These are phyloP conservation scores for Hydra vulgaris DNA, from an alignment of 30 jellyfish, hydroid and myxozoan species.

Conservation along the genomic window DNA sequence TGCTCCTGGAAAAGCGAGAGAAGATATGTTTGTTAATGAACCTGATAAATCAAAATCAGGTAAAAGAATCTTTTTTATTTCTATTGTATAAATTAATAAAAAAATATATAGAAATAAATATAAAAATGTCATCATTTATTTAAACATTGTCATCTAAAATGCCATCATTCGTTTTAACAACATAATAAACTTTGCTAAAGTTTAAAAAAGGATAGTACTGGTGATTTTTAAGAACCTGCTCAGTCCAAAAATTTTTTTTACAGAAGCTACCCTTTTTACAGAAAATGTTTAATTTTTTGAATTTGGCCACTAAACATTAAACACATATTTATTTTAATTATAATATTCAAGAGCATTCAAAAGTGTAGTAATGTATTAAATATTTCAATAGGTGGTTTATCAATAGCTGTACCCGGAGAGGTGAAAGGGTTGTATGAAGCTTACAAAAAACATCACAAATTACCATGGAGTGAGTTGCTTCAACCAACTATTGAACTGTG, in stretches of 20 bases:
- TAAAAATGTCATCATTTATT: not conserved
- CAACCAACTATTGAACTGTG: slow-evolving; percentile 71
- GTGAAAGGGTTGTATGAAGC: slow-evolving; percentile 73
- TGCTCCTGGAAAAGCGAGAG: slow-evolving; percentile 97
- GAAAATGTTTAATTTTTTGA: no score
- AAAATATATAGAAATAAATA: not conserved
- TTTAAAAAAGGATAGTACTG: no score
- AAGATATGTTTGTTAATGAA: slow-evolving; percentile 86
- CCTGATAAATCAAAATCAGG: slow-evolving; percentile 70
- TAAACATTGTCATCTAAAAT: not conserved
- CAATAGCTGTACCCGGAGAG: slow-evolving; percentile 87
- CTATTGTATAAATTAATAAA: not conserved
- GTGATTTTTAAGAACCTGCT: no score
- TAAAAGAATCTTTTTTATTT: no score
- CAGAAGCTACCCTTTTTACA: no score
- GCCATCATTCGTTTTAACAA: not conserved
- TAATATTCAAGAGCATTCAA: no score
- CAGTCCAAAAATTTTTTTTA: no score
- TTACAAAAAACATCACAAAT: slow-evolving; percentile 61
- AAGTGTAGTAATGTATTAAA: no score
- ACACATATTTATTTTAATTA: no score
- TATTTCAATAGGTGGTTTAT: slow-evolving; percentile 37
- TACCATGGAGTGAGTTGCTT: slow-evolving; percentile 66
- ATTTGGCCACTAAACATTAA: no score
- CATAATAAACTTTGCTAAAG: no score